Evolutionary conservation across 2,797 vertebrate species (phyloP), one percentile per base, ranked within the genome.

Genomic region (Oryzias dopingdopingensis): DNA sequence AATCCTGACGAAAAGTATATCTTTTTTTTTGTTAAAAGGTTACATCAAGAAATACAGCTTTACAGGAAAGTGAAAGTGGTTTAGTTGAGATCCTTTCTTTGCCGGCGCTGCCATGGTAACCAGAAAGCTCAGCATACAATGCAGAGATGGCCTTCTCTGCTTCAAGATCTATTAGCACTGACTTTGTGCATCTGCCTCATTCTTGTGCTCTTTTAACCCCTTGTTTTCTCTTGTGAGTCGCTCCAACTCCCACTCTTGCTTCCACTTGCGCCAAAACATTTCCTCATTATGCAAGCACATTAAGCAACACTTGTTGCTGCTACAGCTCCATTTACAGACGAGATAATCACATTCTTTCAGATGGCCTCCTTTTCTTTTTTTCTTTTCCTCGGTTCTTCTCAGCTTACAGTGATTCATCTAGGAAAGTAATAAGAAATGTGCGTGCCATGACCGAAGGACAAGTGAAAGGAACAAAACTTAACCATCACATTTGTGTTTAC

Each of bases 91-190:
- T 71, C 72, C 84, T 74, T 72, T 75, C 72, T 85, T 84, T 86
- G 67, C 67, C 56, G 74, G n/a, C 49, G 86, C 76, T 86, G 74
- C 85, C 85, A 85, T 89, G 88, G 85, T 41, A 86, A 90, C 89
- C 69, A 68, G 63, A 80, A 83, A 84, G 68, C 83, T 84, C 77
- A 56, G 56, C 72, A 80, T 82, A 82, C 81, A 86, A 86, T 83
- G 84, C 77, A 75, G 85, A 70, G 64, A 83, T 79, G 87, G 82
- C 86, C 84, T 88, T 88, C 81, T 74, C 57, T 18, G 42, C 63
- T 68, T 61, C 67, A 70, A 75, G 74, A 77, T 84, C 82, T 82
- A 82, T 87, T 83, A 83, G 81, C 77, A 72, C 77, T 71, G 70
- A 85, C 77, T 83, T 77, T 83, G 73, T 86, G 71, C n/a, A 6